These are phyloP conservation scores for Microctonus brassicae DNA, from an alignment of 2,888 invertebrate genomes.

Conservation along the genomic window DNA sequence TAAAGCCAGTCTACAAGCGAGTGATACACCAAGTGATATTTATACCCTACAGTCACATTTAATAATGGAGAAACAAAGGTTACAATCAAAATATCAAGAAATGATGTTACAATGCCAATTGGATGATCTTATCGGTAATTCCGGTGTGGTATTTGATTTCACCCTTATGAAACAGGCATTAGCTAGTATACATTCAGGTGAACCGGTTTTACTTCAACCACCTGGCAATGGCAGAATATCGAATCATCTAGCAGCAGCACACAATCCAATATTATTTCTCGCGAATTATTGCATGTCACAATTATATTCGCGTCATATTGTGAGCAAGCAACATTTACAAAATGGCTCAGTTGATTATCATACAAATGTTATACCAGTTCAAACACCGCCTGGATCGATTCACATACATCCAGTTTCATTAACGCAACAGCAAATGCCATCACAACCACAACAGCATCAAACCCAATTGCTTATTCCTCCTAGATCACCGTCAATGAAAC, in stretches of 20 bases:
- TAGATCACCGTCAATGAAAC: constrained; percentile 64
- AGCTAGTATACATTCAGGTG: constrained; percentile 75
- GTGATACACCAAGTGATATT: constrained; percentile 75
- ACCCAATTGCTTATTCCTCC: constrained; percentile 61
- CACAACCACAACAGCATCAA: constrained; percentile 45
- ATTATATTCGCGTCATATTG: constrained; percentile 77
- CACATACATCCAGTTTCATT: constrained; percentile 54
- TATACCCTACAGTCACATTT: constrained; percentile 75
- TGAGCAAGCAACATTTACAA: constrained; percentile 73
- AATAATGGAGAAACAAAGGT: constrained; percentile 76
- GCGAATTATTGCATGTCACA: constrained; percentile 85
- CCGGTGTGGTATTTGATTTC: constrained; percentile 78
- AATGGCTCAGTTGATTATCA: constrained; percentile 71
- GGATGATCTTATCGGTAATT: constrained; percentile 79
- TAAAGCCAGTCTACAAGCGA: constrained; percentile 74
- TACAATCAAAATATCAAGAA: constrained; percentile 79
- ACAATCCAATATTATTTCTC: constrained; percentile 80
- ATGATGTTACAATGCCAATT: constrained; percentile 81
- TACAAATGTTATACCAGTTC: constrained; percentile 58
- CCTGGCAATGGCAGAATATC: constrained; percentile 58
- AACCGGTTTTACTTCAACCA: constrained; percentile 67
- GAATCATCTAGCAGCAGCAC: constrained; percentile 69
- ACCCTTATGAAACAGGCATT: constrained; percentile 78
- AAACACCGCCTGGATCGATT: constrained; percentile 61
- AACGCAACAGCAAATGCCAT: constrained; percentile 49